These are phyloP conservation scores for Cephonodes hylas DNA, from an alignment of 2,888 invertebrate genomes.

Conservation along the genomic window DNA sequence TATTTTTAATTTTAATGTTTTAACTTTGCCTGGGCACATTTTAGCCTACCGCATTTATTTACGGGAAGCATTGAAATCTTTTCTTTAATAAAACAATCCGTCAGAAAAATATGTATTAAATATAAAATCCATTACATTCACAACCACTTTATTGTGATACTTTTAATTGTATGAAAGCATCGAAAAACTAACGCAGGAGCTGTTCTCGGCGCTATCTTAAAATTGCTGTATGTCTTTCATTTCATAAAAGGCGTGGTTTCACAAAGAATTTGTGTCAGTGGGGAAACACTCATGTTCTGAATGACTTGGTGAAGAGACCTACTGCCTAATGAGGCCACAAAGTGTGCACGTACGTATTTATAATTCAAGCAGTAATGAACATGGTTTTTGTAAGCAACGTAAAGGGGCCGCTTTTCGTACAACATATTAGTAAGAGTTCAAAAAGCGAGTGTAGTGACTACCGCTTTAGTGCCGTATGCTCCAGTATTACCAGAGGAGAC, in stretches of 20 bases:
- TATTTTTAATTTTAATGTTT: too few relatives aligned
- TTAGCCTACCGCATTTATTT: too few relatives aligned
- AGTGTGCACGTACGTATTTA: slow-evolving; percentile 2
- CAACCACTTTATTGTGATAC: too few relatives aligned
- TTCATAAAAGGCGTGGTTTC: slow-evolving; percentile 13
- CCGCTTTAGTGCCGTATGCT: not conserved
- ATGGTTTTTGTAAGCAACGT: not conserved
- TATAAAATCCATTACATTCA: too few relatives aligned
- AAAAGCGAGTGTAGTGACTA: not conserved
- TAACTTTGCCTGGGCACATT: too few relatives aligned
- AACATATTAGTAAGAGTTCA: not conserved
- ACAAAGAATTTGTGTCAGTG: slow-evolving; percentile 17
- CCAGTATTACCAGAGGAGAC: not conserved
- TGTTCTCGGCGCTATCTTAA: slow-evolving; percentile 3
- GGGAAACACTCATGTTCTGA: slow-evolving; percentile 12
- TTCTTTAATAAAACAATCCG: too few relatives aligned
- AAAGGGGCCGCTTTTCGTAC: not conserved
- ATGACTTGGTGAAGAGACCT: slow-evolving; percentile 11
- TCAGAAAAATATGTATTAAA: too few relatives aligned
- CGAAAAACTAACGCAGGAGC: not conserved
- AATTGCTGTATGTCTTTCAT: slow-evolving; percentile 1
- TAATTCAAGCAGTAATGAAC: slow-evolving; percentile 2
- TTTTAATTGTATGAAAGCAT: not conserved
- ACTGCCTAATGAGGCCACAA: slow-evolving; percentile 13
- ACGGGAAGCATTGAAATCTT: too few relatives aligned